Conservation (phyloP, 1,140 invertebrate species). For the Brachionus sp. region DNA sequence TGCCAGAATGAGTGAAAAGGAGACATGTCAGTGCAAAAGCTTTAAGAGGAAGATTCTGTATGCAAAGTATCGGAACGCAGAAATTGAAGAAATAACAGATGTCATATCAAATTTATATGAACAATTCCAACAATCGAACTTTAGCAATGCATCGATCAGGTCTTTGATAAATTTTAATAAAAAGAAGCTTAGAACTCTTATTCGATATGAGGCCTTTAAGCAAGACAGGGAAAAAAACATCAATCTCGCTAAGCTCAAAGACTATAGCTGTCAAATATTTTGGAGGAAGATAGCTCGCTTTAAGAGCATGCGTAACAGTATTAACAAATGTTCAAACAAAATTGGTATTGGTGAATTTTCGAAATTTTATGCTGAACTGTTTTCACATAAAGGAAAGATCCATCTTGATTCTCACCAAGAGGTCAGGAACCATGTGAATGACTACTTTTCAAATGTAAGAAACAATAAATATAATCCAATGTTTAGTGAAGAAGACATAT, state of each 20-base stretch:
- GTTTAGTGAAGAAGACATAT: neutral
- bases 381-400: neutral
- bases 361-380: neutral
- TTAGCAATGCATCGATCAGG: neutral
- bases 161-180: neutral
- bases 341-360: neutral
- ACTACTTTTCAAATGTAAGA: neutral
- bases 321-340: neutral
- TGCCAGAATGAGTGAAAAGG: neutral
- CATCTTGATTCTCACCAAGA: neutral
- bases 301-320: neutral
- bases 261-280: neutral
- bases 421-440: neutral
- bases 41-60: neutral
- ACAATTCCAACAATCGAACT: neutral
- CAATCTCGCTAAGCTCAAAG: neutral
- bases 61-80: neutral
- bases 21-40: neutral
- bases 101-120: neutral
- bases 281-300: neutral
- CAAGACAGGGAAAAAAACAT: neutral
- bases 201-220: neutral
- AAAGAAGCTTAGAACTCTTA: neutral
- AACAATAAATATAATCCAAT: neutral
- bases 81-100: neutral